Percentiles rank a stretch among this genome's conserved stretches.
These are phyloP conservation scores for Cephus sareptanus DNA, from an alignment of 2,888 invertebrate species.

Conservation along the genomic window DNA sequence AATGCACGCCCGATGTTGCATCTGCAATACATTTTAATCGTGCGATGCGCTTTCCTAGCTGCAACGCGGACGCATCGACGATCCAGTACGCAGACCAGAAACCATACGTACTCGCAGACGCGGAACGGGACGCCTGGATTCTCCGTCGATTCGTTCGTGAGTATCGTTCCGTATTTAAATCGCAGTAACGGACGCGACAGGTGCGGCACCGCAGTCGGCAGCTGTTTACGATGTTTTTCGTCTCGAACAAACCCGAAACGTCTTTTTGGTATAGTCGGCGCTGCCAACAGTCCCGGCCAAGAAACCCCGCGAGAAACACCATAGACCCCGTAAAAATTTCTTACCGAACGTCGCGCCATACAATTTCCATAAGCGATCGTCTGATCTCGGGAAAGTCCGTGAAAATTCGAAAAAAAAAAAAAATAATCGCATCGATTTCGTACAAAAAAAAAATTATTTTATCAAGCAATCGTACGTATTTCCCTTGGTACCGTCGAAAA, in stretches of 20 bases:
- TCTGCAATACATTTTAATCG: background rate
- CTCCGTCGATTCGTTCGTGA: constrained; percentile 1
- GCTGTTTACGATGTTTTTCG: constrained; percentile 55
- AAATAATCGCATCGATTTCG: fast-evolving
- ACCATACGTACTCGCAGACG: background rate
- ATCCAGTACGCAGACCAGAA: background rate
- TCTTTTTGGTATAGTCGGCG: background rate
- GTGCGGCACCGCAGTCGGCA: constrained; percentile 42
- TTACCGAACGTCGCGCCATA: background rate
- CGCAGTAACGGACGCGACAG: constrained; percentile 59
- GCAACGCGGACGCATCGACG: background rate
- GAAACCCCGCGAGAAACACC: background rate
- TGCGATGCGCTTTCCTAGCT: background rate
- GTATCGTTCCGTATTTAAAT: constrained; percentile 50
- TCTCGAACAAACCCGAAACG: constrained; percentile 39
- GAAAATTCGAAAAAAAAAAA: background rate
- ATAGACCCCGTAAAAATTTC: background rate
- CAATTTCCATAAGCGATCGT: background rate
- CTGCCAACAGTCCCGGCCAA: background rate
- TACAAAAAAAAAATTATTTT: too few relatives aligned
- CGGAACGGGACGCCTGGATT: background rate
- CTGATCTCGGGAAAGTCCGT: background rate
- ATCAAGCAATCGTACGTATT: background rate
- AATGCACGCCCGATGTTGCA: background rate
- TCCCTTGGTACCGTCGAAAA: background rate